phyloP scores from a whole-genome alignment of 2,113 vertebrate species.

The Phaethon lepturus region DNA sequence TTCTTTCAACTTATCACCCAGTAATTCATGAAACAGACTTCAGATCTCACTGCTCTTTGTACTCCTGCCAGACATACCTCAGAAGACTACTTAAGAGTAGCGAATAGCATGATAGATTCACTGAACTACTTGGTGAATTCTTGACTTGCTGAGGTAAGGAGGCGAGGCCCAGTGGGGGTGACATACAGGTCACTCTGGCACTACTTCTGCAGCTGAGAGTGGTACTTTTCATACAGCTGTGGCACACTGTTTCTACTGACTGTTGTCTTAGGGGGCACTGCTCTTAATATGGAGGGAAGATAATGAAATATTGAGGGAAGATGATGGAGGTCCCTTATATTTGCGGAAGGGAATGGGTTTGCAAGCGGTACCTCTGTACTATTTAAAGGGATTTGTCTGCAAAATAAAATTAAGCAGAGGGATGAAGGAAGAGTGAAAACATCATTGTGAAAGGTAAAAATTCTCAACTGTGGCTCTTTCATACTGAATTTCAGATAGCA shows the following conservation, averaged over 20 bases:
- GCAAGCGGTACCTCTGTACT: background rate
- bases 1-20: constrained; percentile 30
- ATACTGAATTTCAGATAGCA: background rate
- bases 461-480: background rate
- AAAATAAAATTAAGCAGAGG: background rate
- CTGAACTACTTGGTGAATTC: background rate
- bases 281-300: background rate
- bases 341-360: background rate
- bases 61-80: constrained; percentile 26
- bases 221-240: background rate
- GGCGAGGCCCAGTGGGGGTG: accelerated
- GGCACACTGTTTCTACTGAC: background rate
- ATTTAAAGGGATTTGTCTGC: background rate
- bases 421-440: background rate
- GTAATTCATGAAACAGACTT: constrained; percentile 50
- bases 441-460: background rate
- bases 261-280: background rate
- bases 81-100: background rate
- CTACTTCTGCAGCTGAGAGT: background rate
- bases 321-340: background rate
- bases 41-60: constrained; percentile 46
- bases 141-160: background rate
- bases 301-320: background rate
- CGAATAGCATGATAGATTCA: background rate
- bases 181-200: background rate